Evolutionary conservation across 2,888 invertebrate genomes (phyloP).

Genomic region (Drosophila picticornis): DNA sequence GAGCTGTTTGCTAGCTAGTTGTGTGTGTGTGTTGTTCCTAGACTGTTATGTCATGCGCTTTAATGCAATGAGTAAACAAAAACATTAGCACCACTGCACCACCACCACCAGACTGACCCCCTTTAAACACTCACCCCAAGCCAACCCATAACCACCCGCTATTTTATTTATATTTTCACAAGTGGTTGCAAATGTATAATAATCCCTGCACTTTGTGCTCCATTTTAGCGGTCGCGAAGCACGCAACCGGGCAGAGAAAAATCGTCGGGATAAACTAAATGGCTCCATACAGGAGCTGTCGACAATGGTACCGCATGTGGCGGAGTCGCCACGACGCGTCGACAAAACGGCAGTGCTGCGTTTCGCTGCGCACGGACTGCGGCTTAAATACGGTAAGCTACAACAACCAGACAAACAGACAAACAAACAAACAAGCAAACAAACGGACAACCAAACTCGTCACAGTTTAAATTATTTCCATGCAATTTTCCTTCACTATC

Average conservation of each 20-base stretch:
- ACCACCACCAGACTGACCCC: background rate
- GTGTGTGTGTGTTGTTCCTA: conserved; percentile 10
- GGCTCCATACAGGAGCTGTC: conserved; percentile 93
- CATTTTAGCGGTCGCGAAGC: conserved; percentile 90
- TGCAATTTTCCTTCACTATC: background rate
- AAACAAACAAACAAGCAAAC: background rate
- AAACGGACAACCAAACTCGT: background rate
- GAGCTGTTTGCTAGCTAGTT: conserved; percentile 41
- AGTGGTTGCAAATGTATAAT: conserved; percentile 33
- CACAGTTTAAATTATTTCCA: background rate
- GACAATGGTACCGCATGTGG: conserved; percentile 92
- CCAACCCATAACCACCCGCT: background rate
- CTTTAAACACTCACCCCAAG: background rate
- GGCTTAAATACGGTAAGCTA: conserved; percentile 89
- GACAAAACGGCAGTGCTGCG: conserved; percentile 96
- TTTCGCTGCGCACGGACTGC: conserved; percentile 93
- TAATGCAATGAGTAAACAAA: conserved; percentile 32
- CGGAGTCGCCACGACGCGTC: conserved; percentile 92
- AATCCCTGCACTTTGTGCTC: conserved; percentile 52
- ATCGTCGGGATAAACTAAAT: conserved; percentile 95
- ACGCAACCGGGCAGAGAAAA: conserved; percentile 95
- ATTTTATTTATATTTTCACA: conserved; percentile 14
- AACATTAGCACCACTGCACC: background rate
- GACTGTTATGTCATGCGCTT: conserved; percentile 2
- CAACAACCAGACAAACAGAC: background rate